Conservation (phyloP, 1,140 invertebrate species). For the Drosophila pseudoananassae region DNA sequence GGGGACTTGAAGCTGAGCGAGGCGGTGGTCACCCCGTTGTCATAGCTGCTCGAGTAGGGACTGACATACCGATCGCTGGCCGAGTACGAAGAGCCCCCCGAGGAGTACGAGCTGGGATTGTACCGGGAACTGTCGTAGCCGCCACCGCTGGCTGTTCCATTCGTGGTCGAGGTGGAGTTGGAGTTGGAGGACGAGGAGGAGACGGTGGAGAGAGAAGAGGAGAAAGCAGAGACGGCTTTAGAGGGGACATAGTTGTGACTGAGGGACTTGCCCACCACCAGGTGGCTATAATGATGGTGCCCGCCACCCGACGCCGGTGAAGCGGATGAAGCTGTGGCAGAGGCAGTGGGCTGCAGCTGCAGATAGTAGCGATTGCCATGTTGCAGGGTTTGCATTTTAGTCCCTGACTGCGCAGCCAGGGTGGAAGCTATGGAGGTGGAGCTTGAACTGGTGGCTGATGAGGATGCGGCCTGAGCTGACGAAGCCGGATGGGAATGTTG, state of each 20-base stretch:
- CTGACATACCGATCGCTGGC: conserved; percentile 78
- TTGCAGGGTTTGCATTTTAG: conserved; percentile 39
- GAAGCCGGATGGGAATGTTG: conserved; percentile 31
- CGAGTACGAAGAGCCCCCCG: conserved; percentile 40
- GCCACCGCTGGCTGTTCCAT: conserved; percentile 48
- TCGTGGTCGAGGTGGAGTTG: conserved; percentile 25
- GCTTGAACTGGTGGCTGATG: conserved; percentile 15
- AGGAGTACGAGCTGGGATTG: conserved; percentile 53
- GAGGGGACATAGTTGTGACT: conserved; percentile 51
- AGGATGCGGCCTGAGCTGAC: conserved; percentile 17
- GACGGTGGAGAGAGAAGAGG: conserved; percentile 53
- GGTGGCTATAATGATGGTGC: conserved; percentile 55
- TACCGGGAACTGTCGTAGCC: conserved; percentile 72
- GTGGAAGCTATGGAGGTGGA: conserved; percentile 36
- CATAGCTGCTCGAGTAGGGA: conserved; percentile 80
- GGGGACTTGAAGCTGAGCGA: conserved; percentile 75
- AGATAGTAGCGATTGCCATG: conserved; percentile 64
- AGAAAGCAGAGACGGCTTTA: conserved; percentile 64
- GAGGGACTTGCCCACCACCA: conserved; percentile 63
- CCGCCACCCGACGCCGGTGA: not conserved
- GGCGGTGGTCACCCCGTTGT: conserved; percentile 83
- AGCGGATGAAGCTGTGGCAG: conserved; percentile 9
- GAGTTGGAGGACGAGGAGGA: conserved; percentile 32
- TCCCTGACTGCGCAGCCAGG: conserved; percentile 25
- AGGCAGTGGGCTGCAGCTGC: conserved; percentile 35